Evolutionary conservation across 1,140 invertebrate species (phyloP).

Genomic region (Pseudomyrmex sp.): DNA sequence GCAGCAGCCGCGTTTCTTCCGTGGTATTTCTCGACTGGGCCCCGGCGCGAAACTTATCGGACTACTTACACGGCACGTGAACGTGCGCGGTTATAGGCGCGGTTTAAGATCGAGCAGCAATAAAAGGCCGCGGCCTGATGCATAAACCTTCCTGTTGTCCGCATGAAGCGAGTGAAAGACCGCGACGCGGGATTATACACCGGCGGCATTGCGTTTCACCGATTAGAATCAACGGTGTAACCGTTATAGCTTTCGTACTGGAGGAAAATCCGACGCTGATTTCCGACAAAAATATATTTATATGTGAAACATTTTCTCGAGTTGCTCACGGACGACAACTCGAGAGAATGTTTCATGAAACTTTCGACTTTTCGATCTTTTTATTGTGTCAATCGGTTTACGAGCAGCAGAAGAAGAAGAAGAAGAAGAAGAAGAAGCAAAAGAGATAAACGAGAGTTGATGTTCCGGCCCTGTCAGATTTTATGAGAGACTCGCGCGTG

Average conservation of each 20-base stretch:
- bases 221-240: conserved; percentile 23
- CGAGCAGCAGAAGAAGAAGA: too few relatives aligned
- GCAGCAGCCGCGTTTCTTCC: conserved; percentile 25
- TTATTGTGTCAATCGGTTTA: too few relatives aligned
- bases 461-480: too few relatives aligned
- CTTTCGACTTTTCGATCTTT: too few relatives aligned
- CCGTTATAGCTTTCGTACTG: neutral
- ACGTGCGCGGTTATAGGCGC: conserved; percentile 32
- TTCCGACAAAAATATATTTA: too few relatives aligned
- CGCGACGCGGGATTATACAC: conserved; percentile 4
- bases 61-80: conserved; percentile 37
- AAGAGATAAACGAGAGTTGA: too few relatives aligned
- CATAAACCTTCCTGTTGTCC: conserved; percentile 15
- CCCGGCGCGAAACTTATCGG: conserved; percentile 44
- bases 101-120: conserved; percentile 41
- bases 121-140: conserved; percentile 28
- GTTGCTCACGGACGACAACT: too few relatives aligned
- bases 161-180: conserved; percentile 52
- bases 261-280: neutral
- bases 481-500: too few relatives aligned
- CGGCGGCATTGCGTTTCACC: conserved; percentile 17
- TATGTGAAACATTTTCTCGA: too few relatives aligned
- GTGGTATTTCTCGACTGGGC: neutral
- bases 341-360: too few relatives aligned
- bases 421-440: too few relatives aligned